Conservation (phyloP, 2,113 vertebrate species). For the Gorilla gorilla region DNA sequence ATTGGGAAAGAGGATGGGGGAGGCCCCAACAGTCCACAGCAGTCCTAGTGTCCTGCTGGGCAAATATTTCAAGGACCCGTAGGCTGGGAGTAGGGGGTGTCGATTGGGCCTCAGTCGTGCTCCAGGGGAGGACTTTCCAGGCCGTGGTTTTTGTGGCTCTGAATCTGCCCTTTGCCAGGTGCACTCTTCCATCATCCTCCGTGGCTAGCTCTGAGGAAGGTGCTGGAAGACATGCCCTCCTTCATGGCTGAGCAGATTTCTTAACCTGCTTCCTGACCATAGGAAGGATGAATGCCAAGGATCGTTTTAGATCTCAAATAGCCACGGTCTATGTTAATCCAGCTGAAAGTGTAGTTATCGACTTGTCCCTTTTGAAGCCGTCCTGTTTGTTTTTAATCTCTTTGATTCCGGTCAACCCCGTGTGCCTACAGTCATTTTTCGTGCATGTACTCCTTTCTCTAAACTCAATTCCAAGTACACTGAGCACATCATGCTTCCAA, state of each 20-base stretch:
- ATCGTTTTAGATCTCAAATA: not conserved
- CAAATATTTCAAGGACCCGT: not conserved
- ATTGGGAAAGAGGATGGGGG: not conserved
- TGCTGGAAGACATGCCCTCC: not conserved
- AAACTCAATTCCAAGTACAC: not conserved
- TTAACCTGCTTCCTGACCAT: not conserved
- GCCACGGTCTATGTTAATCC: not conserved
- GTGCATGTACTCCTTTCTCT: not conserved
- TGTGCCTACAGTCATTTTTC: not conserved
- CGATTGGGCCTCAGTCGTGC: rapidly evolving
- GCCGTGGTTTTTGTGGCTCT: not conserved
- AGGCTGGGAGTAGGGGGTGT: not conserved
- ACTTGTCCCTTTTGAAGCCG: not conserved
- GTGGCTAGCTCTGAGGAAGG: not conserved
- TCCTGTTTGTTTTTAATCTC: not conserved
- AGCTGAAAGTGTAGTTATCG: rapidly evolving
- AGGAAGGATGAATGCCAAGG: not conserved
- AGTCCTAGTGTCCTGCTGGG: not conserved
- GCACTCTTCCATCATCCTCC: not conserved
- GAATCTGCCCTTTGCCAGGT: not conserved
- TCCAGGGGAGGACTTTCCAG: not conserved
- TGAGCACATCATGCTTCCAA: not conserved
- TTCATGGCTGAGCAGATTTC: not conserved
- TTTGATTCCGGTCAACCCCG: not conserved
- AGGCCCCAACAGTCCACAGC: rapidly evolving